Evolutionary conservation across 2,113 vertebrate species (phyloP).

Genomic region (Phocoena phocoena): DNA sequence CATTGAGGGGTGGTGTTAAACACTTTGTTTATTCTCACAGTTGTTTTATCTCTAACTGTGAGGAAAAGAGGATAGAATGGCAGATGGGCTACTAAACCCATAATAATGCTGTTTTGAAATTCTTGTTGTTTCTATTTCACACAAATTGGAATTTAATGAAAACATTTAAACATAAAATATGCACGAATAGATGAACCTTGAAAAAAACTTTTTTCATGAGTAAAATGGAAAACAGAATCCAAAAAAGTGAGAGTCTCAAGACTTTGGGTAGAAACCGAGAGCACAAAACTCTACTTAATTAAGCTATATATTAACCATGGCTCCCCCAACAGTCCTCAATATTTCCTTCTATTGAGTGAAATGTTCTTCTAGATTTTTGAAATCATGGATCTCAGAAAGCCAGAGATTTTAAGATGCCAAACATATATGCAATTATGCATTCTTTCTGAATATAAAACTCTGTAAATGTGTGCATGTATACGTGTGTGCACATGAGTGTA

Average conservation of each 20-base stretch:
- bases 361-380: slow-evolving; percentile 33
- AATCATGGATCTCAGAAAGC: slow-evolving; percentile 27
- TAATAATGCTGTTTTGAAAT: slow-evolving; percentile 64
- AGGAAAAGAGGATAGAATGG: slow-evolving; percentile 36
- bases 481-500: background rate
- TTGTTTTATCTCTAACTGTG: slow-evolving; percentile 41
- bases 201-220: background rate
- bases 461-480: background rate
- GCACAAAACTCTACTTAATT: background rate
- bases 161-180: slow-evolving; percentile 58
- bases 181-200: slow-evolving; percentile 34
- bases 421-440: slow-evolving; percentile 31
- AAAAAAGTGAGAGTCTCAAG: slow-evolving; percentile 5
- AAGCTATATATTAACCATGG: background rate
- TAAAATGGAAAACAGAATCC: slow-evolving; percentile 29
- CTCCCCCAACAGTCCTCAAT: background rate
- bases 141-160: slow-evolving; percentile 71
- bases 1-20: background rate
- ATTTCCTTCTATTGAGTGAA: slow-evolving; percentile 40
- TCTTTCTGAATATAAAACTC: slow-evolving; percentile 32
- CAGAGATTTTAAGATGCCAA: background rate
- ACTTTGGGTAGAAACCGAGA: background rate
- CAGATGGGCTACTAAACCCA: slow-evolving; percentile 60
- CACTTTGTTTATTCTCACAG: slow-evolving; percentile 54
- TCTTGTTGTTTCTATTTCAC: slow-evolving; percentile 58